Conservation (phyloP, 2,113 vertebrate species). For the Peromyscus leucopus region DNA sequence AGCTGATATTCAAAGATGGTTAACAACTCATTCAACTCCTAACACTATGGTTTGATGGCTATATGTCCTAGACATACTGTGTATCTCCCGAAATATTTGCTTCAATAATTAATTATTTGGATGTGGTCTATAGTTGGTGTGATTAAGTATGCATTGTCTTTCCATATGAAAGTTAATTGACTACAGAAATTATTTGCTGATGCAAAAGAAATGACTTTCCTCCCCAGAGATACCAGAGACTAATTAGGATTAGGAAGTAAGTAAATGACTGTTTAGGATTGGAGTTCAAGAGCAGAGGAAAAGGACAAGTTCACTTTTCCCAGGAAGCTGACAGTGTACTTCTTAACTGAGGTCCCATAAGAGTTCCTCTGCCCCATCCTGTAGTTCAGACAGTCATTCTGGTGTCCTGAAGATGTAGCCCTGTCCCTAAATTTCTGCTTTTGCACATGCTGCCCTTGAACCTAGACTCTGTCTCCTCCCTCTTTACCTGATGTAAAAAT, state of each 20-base stretch:
- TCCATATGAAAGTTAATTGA: constrained; percentile 61
- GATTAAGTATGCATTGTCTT: constrained; percentile 67
- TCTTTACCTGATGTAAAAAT: background rate
- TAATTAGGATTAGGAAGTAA: constrained; percentile 55
- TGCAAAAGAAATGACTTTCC: constrained; percentile 59
- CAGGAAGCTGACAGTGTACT: background rate
- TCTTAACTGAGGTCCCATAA: background rate
- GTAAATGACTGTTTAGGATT: background rate
- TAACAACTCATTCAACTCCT: constrained; percentile 1
- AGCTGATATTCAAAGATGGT: background rate
- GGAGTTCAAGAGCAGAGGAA: background rate
- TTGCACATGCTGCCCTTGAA: background rate
- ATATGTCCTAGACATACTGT: background rate
- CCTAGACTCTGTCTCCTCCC: background rate
- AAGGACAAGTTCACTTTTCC: background rate
- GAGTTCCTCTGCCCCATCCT: background rate
- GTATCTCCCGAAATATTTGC: background rate
- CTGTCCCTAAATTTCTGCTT: background rate
- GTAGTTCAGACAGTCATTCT: background rate
- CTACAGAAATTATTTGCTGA: background rate
- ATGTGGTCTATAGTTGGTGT: constrained; percentile 13
- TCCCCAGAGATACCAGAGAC: constrained; percentile 41
- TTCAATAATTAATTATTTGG: constrained; percentile 50
- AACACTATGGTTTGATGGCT: background rate
- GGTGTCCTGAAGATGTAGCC: no score